A percentile compares a stretch with the other conserved stretches of the same genome.
Evolutionary conservation across 2,797 vertebrate species (phyloP).

Genomic region (Neostethus bicornis): DNA sequence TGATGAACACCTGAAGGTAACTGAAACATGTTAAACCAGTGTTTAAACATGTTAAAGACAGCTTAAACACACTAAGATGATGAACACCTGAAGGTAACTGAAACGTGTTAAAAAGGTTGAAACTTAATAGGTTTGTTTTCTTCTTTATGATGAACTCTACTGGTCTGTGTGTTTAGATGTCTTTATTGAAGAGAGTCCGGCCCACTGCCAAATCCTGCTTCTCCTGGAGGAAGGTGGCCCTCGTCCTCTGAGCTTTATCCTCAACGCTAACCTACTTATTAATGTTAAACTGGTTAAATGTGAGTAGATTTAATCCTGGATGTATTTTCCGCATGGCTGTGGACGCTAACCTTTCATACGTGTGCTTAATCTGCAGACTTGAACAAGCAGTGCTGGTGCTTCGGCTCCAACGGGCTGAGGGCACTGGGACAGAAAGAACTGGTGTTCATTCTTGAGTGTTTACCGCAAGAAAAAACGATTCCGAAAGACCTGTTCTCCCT

Average conservation of each 20-base stretch:
- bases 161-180: conserved; percentile 72
- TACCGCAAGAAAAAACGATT: conserved; percentile 86
- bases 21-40: no score
- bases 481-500: conserved; percentile 90
- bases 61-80: no score
- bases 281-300: conserved; percentile 89
- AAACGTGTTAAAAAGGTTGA: no score
- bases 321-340: neutral
- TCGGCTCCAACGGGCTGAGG: conserved; percentile 91
- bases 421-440: conserved; percentile 93
- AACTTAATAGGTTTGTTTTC: no score
- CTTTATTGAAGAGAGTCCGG: conserved; percentile 86
- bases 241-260: conserved; percentile 87
- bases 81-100: no score
- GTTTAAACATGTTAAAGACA: no score
- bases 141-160: no score
- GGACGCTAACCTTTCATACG: no score
- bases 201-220: conserved; percentile 82
- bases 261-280: conserved; percentile 92
- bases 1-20: no score
- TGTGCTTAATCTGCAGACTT: conserved; percentile 72
- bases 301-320: conserved; percentile 74
- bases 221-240: conserved; percentile 84
- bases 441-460: conserved; percentile 86
- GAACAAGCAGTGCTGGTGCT: conserved; percentile 89